Evolutionary conservation across 2,888 invertebrate species (phyloP), one percentile per base, ranked within the genome.

Genomic region (Embidobia sp.): DNA sequence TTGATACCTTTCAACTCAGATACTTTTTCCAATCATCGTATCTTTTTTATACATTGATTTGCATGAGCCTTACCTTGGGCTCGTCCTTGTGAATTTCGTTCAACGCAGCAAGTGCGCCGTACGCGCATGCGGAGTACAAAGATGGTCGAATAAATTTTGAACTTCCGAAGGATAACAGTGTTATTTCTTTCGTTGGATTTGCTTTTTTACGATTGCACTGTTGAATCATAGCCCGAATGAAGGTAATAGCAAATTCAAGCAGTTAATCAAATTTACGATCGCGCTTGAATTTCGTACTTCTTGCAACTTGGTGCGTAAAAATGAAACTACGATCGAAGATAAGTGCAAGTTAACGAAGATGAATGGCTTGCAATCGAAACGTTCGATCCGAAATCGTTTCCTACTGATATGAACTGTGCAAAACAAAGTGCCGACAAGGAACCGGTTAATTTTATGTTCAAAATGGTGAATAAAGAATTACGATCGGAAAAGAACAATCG

Each of bases 51-150:
- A 81, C 85, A 85, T 85, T 85, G 86, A 87, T 87, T 87, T 87
- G 86, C 86, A 87, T 87, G 82, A 84, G 84, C 84, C 84, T 83
- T 81, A 82, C 82, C 79, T 81, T 80, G 81, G 84, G 81, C 82
- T 81, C 81, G 79, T 84, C 81, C 85, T 83, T 85, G 82, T 84
- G 85, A 86, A 85, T 85, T 82, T 84, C 78, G 70, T 44, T 53
- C 40, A 19, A 53, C 33, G 40, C 19, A 18, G 5, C 13, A 18
- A 33, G 46, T 46, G 22, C 48, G 37, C 42, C 57, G 40, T 57
- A 69, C 46, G 49, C 33, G 31, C 57, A 57, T 40, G 69, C 49
- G 49, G 57, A 44, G n/a, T 49, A 59, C 31, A 35, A 59, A 51
- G 69, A 49, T 59, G 59, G 33, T 19, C 40, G 31, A 69, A 69